Evolutionary conservation across 2,888 invertebrate genomes (phyloP).

Genomic region (Habrosyne pyritoides): DNA sequence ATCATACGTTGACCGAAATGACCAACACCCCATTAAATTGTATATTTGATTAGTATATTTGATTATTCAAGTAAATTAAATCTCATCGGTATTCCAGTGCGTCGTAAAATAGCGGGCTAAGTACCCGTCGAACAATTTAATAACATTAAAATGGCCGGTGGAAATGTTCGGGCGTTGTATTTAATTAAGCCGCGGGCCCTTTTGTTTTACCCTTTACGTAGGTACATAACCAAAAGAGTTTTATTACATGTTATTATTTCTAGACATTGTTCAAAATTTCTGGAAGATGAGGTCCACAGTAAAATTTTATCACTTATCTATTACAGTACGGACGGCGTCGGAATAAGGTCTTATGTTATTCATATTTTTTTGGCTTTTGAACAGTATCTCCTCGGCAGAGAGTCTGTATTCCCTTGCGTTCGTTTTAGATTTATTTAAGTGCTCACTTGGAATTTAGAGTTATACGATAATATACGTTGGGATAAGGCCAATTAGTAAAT

Average conservation of each 20-base stretch:
- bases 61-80: slow-evolving; percentile 61
- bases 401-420: neutral
- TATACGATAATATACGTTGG: neutral
- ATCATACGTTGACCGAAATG: neutral
- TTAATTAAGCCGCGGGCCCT: slow-evolving; percentile 74
- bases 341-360: neutral
- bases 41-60: slow-evolving; percentile 22
- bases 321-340: neutral
- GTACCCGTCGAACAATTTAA: slow-evolving; percentile 77
- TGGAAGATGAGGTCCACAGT: slow-evolving; percentile 27
- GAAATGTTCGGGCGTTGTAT: slow-evolving; percentile 69
- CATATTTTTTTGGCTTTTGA: neutral
- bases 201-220: slow-evolving; percentile 58
- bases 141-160: slow-evolving; percentile 76
- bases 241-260: slow-evolving; percentile 70
- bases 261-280: slow-evolving; percentile 47
- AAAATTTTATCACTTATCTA: slow-evolving; percentile 29
- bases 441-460: neutral
- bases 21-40: too few relatives aligned
- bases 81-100: slow-evolving; percentile 61
- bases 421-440: neutral
- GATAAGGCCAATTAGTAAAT: neutral
- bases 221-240: slow-evolving; percentile 55
- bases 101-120: slow-evolving; percentile 70
- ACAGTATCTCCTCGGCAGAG: neutral